phyloP scores from a whole-genome alignment of 1,140 invertebrate genomes.

The Micrasema minimum region DNA sequence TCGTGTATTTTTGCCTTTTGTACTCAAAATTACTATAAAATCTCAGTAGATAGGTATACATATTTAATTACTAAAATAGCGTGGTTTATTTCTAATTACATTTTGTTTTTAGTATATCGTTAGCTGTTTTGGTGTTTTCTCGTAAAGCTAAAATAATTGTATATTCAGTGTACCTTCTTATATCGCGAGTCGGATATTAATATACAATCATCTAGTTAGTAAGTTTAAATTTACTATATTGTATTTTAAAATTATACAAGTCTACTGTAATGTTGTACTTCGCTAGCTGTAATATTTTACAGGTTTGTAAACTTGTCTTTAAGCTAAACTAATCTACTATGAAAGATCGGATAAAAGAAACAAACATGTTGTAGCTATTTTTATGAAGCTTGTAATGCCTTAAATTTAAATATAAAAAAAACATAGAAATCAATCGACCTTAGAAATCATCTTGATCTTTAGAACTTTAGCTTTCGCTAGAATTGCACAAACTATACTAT shows the following conservation, averaged over 20 bases:
- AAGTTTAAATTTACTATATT: too few relatives aligned
- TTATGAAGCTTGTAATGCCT: slow-evolving; percentile 24
- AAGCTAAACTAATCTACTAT: neutral
- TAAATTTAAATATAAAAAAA: slow-evolving; percentile 4
- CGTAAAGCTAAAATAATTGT: slow-evolving; percentile 2
- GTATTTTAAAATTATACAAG: neutral
- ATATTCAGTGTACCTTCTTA: neutral
- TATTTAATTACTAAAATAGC: neutral
- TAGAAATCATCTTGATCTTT: neutral
- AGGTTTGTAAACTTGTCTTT: slow-evolving; percentile 2
- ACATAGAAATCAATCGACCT: neutral
- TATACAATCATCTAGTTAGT: too few relatives aligned
- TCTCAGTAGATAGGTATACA: slow-evolving; percentile 32
- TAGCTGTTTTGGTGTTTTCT: slow-evolving; percentile 10
- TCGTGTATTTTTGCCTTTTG: slow-evolving; percentile 27
- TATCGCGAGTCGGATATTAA: too few relatives aligned
- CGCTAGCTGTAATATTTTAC: slow-evolving; percentile 12
- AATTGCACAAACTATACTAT: slow-evolving; percentile 14
- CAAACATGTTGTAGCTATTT: neutral
- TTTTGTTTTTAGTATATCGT: neutral
- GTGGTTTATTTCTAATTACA: neutral
- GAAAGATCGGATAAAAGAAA: neutral
- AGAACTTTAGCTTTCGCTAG: slow-evolving; percentile 22
- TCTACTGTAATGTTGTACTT: neutral
- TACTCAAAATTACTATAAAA: slow-evolving; percentile 16